Evolutionary conservation across 2,888 invertebrate genomes (phyloP).

Genomic region (Ophioninae sp.): DNA sequence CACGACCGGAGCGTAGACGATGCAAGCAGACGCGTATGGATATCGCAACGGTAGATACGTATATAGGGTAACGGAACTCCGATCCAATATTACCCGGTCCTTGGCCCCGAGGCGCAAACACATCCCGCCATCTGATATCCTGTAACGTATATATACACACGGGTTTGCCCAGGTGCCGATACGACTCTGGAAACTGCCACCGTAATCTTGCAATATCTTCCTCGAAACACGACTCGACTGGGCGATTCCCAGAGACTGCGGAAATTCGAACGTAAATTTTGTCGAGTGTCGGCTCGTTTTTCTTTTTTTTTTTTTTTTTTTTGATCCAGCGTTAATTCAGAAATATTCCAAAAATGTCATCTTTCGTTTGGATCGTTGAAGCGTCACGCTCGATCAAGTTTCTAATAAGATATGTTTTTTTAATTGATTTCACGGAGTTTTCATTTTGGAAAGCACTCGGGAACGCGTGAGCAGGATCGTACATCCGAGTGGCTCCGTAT

Average conservation of each 20-base stretch:
- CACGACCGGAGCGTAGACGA: slow-evolving; percentile 26
- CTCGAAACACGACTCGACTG: neutral
- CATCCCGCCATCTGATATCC: neutral
- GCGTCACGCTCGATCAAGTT: no score
- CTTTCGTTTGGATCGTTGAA: no score
- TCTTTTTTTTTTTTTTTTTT: no score
- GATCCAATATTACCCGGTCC: neutral
- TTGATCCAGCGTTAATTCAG: no score
- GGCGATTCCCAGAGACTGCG: neutral
- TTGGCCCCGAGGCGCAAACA: neutral
- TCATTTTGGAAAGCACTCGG: no score
- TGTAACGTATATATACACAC: neutral
- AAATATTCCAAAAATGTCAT: no score
- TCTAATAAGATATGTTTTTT: no score
- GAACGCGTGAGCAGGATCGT: no score
- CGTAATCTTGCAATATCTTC: neutral
- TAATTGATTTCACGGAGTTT: no score
- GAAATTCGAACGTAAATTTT: no score
- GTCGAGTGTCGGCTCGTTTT: no score
- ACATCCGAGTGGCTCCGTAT: neutral
- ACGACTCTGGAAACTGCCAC: neutral
- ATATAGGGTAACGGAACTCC: neutral
- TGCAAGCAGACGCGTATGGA: slow-evolving; percentile 1
- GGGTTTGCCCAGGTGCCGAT: slow-evolving; percentile 22
- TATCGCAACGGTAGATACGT: neutral